Evolutionary conservation across 2,888 invertebrate genomes (phyloP).

Genomic region (Tetramorium bicarinatum): DNA sequence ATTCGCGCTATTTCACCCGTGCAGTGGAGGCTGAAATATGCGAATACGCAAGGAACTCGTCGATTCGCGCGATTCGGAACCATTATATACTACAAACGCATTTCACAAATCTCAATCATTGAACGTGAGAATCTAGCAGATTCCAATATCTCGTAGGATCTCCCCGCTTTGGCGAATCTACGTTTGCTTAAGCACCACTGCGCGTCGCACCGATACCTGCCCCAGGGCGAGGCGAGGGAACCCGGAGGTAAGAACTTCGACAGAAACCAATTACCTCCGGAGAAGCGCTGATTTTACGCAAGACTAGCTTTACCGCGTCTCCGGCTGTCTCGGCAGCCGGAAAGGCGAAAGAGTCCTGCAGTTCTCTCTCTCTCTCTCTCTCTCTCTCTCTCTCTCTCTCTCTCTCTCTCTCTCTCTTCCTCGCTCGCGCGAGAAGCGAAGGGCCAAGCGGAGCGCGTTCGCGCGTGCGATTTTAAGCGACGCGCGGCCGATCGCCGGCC

Average conservation of each 20-base stretch:
- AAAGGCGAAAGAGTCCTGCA: slow-evolving; percentile 16
- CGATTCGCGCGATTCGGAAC: neutral
- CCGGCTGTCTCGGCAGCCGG: slow-evolving; percentile 22
- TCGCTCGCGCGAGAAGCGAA: neutral
- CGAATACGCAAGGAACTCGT: neutral
- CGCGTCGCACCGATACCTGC: slow-evolving; percentile 35
- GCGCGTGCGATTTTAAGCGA: neutral
- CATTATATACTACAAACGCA: slow-evolving; percentile 15
- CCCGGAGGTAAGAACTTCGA: slow-evolving; percentile 32
- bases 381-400: too few relatives aligned
- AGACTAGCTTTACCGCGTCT: slow-evolving; percentile 42
- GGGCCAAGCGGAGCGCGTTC: slow-evolving; percentile 26
- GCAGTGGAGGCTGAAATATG: neutral
- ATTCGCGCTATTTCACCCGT: neutral
- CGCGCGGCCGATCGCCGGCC: slow-evolving; percentile 19
- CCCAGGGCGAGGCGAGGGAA: neutral
- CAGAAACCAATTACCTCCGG: slow-evolving; percentile 48
- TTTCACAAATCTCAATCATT: neutral
- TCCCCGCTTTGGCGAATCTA: neutral
- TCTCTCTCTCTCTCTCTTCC: too few relatives aligned
- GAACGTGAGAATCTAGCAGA: neutral
- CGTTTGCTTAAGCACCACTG: slow-evolving; percentile 29
- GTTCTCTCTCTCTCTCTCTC: too few relatives aligned
- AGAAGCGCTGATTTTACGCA: slow-evolving; percentile 54
- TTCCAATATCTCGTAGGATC: neutral